Conservation (phyloP, 2,113 vertebrate genomes). For the Bubo blakistoni region DNA sequence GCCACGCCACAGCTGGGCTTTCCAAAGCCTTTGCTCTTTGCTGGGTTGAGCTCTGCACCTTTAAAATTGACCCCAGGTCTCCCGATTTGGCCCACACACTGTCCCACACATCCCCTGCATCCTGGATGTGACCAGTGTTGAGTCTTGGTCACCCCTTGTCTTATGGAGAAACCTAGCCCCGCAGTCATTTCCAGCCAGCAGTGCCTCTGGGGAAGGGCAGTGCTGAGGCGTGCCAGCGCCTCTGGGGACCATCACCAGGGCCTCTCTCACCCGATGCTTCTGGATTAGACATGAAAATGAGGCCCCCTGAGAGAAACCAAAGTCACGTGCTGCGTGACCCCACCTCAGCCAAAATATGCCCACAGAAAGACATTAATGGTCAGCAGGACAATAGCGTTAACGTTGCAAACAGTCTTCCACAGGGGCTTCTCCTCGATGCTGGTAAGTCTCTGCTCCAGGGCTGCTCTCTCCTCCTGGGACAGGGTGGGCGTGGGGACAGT, state of each 20-base stretch:
- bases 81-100: not conserved
- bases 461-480: slow-evolving; percentile 67
- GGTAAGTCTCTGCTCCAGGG: slow-evolving; percentile 71
- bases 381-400: slow-evolving; percentile 83
- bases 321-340: not conserved
- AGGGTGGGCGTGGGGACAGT: not conserved
- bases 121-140: not conserved
- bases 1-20: not conserved
- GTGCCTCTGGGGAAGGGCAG: not conserved
- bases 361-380: slow-evolving; percentile 86
- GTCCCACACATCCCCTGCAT: not conserved
- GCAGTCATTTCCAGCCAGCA: not conserved
- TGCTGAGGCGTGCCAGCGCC: rapidly evolving
- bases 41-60: not conserved
- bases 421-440: slow-evolving; percentile 79
- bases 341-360: slow-evolving; percentile 83
- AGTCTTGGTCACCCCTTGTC: not conserved
- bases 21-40: not conserved
- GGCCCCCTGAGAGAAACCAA: not conserved
- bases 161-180: not conserved
- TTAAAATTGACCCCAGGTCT: not conserved
- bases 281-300: not conserved
- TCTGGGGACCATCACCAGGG: not conserved
- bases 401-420: slow-evolving; percentile 82
- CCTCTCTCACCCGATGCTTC: rapidly evolving